Evolutionary conservation across 2,888 invertebrate genomes (phyloP).

Genomic region (Zhuqinia jingwanae): DNA sequence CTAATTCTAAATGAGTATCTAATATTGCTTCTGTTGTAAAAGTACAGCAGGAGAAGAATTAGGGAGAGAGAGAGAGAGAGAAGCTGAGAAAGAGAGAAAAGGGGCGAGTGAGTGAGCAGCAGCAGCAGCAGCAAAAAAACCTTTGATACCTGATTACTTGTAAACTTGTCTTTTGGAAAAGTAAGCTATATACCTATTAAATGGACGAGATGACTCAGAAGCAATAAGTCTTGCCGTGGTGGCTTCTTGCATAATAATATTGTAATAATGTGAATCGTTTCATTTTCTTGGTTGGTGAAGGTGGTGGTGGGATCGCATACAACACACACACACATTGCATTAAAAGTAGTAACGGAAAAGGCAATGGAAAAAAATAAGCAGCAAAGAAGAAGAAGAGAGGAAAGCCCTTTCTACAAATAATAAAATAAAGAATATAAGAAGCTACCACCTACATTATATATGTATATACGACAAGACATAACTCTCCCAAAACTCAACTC

Average conservation of each 20-base stretch:
- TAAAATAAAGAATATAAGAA: background rate
- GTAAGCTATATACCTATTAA: conserved; percentile 25
- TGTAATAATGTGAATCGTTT: conserved; percentile 71
- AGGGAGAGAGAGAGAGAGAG: conserved; percentile 27
- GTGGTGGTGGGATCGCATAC: conserved; percentile 43
- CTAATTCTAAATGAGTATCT: conserved; percentile 65
- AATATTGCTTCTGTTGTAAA: conserved; percentile 45
- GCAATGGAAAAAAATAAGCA: conserved; percentile 41
- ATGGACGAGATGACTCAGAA: conserved; percentile 64
- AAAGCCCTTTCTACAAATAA: conserved; percentile 8
- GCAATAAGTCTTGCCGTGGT: conserved; percentile 70
- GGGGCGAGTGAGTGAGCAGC: conserved; percentile 45
- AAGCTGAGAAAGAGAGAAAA: conserved; percentile 18
- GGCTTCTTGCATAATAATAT: conserved; percentile 73
- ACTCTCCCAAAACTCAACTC: no score
- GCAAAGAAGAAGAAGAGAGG: no score
- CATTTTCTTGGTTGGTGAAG: conserved; percentile 31
- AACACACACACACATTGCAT: conserved; percentile 50
- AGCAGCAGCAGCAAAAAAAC: no score
- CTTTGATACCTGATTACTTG: conserved; percentile 68
- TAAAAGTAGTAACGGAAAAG: conserved; percentile 21
- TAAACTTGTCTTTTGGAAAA: conserved; percentile 56
- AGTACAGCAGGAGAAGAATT: conserved; percentile 5
- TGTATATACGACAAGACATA: conserved; percentile 8
- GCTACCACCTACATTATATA: no score